Percentiles rank a stretch among this genome's conserved stretches.
phyloP scores from a whole-genome alignment of 2,113 vertebrate genomes.

The Hippocampus guttulatus region DNA sequence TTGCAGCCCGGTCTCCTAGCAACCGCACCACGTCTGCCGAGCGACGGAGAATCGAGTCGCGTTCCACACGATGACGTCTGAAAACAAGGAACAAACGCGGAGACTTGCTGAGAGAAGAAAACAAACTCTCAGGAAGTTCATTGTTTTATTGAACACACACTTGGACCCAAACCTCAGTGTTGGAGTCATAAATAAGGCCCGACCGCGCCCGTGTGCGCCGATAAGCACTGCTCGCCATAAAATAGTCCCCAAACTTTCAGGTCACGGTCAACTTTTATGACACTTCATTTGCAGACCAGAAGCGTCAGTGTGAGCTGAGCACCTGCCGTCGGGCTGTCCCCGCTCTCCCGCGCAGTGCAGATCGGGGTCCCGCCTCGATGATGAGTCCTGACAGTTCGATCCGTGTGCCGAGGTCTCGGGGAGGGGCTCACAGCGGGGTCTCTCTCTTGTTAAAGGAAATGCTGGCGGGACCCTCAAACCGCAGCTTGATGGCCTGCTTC shows the following conservation, averaged over 20 bases:
- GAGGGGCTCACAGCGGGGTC: conserved; percentile 72
- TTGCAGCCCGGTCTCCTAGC: neutral
- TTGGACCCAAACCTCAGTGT: neutral
- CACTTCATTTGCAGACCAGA: neutral
- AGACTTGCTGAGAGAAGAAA: neutral
- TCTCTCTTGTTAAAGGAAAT: conserved; percentile 74
- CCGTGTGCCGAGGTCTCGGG: neutral
- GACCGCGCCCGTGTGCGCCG: too few relatives aligned
- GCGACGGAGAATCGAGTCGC: neutral
- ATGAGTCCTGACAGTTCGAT: neutral
- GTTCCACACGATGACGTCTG: too few relatives aligned
- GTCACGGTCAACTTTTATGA: neutral
- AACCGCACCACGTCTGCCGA: neutral
- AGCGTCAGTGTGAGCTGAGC: too few relatives aligned
- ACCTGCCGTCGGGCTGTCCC: neutral
- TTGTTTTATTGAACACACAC: neutral
- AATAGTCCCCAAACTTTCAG: too few relatives aligned
- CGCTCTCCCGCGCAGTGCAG: too few relatives aligned
- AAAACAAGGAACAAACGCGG: neutral
- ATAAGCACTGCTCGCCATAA: too few relatives aligned
- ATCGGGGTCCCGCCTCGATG: too few relatives aligned
- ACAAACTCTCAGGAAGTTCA: neutral
- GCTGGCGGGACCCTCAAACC: conserved; percentile 79
- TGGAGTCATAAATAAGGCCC: too few relatives aligned
- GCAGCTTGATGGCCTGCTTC: conserved; percentile 80